Evolutionary conservation across 2,888 invertebrate genomes (phyloP).

Genomic region (Lathronympha strigana): DNA sequence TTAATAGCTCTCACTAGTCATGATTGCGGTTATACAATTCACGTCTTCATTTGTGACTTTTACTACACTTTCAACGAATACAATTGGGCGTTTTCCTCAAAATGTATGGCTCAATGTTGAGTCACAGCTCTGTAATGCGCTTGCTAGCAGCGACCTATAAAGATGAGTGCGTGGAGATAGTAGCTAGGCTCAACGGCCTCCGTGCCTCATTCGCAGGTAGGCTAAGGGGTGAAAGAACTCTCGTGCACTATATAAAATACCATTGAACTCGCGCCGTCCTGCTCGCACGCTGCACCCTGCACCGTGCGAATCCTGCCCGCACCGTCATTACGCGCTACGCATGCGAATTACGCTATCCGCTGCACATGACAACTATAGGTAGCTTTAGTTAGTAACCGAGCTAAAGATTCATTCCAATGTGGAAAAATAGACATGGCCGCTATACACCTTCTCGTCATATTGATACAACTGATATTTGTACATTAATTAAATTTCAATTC

Average conservation of each 20-base stretch:
- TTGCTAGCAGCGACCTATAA: slow-evolving; percentile 77
- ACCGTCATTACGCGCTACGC: slow-evolving; percentile 75
- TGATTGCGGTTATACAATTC: slow-evolving; percentile 18
- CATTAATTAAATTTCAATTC: neutral
- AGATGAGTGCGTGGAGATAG: slow-evolving; percentile 78
- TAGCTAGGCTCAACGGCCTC: slow-evolving; percentile 82
- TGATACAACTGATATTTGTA: neutral
- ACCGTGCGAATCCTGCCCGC: slow-evolving; percentile 81
- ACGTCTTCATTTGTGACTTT: slow-evolving; percentile 2
- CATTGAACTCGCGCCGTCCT: slow-evolving; percentile 80
- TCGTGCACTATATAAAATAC: slow-evolving; percentile 84
- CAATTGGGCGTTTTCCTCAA: neutral
- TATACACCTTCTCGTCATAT: neutral
- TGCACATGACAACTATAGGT: slow-evolving; percentile 42
- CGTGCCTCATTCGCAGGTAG: slow-evolving; percentile 84
- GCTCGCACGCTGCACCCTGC: slow-evolving; percentile 71
- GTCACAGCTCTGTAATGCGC: slow-evolving; percentile 13
- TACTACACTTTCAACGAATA: neutral
- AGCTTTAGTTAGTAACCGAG: neutral
- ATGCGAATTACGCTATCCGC: slow-evolving; percentile 76
- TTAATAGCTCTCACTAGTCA: slow-evolving; percentile 22
- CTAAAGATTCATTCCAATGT: slow-evolving; percentile 6
- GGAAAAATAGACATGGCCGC: neutral
- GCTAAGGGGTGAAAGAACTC: slow-evolving; percentile 85
- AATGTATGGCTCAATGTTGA: neutral